Evolutionary conservation across 2,113 vertebrate species (phyloP), one percentile per base, ranked within the genome.

Genomic region (Eublepharis macularius): DNA sequence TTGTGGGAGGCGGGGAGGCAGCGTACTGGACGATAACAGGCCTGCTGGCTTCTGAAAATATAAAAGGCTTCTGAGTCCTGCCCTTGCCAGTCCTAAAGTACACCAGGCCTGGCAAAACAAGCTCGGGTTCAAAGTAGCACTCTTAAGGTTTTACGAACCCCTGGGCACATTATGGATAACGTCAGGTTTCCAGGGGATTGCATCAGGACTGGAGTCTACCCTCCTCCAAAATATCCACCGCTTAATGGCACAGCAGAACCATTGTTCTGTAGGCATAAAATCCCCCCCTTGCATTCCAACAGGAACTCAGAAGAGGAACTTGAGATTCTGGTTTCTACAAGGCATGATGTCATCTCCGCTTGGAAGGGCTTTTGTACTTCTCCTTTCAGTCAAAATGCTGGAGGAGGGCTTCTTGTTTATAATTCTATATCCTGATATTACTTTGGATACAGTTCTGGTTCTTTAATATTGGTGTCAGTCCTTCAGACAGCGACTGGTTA

Each of bases 241-340:
- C 8, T 47, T 74, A 74, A 4, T 1, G 82, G 88, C 80, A 75
- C 72, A 0, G 39, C 41, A 75, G 77, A 43, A 34, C 6, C 82
- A 47, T 57, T n/a, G 69, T 91, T 89, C 86, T 60, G 10, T 2
- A 66, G 70, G 29, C 80, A 66, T 78, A 19, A 69, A 11, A 24
- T 41, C 82, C 86, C 86, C 85, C 41, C 4, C 32, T n/a, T n/a
- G n/a, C n/a, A n/a, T n/a, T n/a, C 85, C 78, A 0, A 39, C 77
- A 72, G 11, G 1, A 41, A 65, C 51, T 26, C 3, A 84, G 29
- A 74, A 63, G 45, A 83, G 83, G 81, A 80, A 83, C 75, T 3
- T 21, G 16, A 6, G 73, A 75, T 74, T 86, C 54, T 0, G 4
- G 24, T 0, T 81, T 87, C 69, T 34, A 80, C 69, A 82, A 51